Base-by-base conservation (phyloP, 2,113 vertebrate species). In the Tapirus terrestris region DNA sequence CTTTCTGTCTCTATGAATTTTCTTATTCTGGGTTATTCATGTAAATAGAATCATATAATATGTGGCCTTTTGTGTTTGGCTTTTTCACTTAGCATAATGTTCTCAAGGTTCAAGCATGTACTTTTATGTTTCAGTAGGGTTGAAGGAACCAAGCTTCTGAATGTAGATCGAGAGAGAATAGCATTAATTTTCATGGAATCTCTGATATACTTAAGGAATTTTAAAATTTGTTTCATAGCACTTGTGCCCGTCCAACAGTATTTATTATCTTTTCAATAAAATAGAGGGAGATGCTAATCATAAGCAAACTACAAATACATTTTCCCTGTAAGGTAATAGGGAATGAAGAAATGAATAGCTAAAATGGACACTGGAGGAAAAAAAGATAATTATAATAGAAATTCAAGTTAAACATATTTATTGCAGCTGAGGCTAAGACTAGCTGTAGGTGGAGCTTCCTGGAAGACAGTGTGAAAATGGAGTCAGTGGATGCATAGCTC, bases 141-240 rank as follows among this genome's bases (percentile, higher is more conserved):
- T 39, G 9, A 79, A 76, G 23, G 36, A 89, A 16, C 56, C 61
- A 72, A 29, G 5, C 12, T 67, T 84, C 89, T 81, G 72, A 80
- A 23, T 21, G 61, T 60, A 60, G 73, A 29, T 61, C n/a, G 36
- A 77, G 33, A 33, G 48, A 6, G 72, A 89, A 7, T 2, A 79
- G n/a, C 45, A 53, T 60, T 67, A 58, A 77, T 70, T 92, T 90
- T 89, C 73, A 80, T 63, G 43, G 91, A 45, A 48, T 81, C 61
- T 94, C 53, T 29, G 27, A 45, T 67, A 70, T 61, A 80, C 8
- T 73, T 58, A 60, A 79, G 39, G 23, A 51, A 58, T 83, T 87
- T 97, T 86, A 5, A 25, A 67, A 76, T 72, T 92, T 89, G 36
- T 92, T 94, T 96, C 53, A 73, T 82, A 31, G 23, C 23, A 82